Conservation (phyloP, 2,797 vertebrate species). For the Tapirus indicus region DNA sequence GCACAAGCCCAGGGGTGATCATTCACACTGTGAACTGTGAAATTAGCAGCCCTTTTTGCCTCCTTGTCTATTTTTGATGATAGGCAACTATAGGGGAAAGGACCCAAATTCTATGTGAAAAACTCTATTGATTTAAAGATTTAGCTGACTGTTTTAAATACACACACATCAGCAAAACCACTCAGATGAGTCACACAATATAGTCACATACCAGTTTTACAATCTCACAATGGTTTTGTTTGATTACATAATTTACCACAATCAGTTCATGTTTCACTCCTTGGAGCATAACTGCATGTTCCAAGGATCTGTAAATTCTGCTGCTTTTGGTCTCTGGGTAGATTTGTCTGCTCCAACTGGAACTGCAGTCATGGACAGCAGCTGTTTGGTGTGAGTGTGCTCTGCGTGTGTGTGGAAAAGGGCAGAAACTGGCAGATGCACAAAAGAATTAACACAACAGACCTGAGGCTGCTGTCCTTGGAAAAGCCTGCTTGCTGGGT, state of each 20-base stretch:
- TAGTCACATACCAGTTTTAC: rapidly evolving
- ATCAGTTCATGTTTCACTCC: neutral
- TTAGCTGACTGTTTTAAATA: neutral
- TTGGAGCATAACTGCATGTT: neutral
- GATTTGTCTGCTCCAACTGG: too few relatives aligned
- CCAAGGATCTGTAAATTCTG: neutral
- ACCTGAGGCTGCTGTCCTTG: neutral
- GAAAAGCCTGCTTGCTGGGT: neutral
- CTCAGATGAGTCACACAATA: neutral
- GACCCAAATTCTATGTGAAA: rapidly evolving
- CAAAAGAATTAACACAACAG: neutral
- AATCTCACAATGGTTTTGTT: rapidly evolving
- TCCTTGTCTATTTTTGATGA: neutral
- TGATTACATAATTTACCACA: neutral
- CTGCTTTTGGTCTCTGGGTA: neutral
- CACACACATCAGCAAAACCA: neutral
- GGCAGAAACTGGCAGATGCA: neutral
- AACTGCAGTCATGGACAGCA: neutral
- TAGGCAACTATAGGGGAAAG: neutral
- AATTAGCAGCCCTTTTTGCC: rapidly evolving
- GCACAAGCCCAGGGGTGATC: too few relatives aligned
- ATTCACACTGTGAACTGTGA: too few relatives aligned
- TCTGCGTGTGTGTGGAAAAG: too few relatives aligned
- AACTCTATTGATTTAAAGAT: neutral
- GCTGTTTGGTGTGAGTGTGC: too few relatives aligned